Conservation (phyloP, 2,113 vertebrate species). For the Opisthocomus hoazin region DNA sequence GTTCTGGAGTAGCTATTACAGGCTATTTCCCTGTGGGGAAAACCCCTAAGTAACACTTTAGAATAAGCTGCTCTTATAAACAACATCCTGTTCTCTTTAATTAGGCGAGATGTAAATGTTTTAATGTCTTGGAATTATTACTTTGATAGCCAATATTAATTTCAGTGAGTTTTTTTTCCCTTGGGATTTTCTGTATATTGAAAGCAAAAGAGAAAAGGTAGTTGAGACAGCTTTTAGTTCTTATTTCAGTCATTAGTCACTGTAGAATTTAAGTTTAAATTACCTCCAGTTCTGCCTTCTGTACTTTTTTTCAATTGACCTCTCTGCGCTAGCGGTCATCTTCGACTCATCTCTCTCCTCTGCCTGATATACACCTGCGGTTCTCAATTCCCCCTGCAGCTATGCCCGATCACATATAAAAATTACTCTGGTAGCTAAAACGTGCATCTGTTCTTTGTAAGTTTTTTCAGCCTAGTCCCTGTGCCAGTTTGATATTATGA, state of each 20-base stretch:
- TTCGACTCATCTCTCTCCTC: conserved; percentile 16
- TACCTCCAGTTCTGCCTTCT: background rate
- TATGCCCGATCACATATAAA: background rate
- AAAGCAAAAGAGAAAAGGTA: background rate
- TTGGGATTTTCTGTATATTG: conserved; percentile 8
- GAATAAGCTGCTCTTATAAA: background rate
- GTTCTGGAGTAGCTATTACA: background rate
- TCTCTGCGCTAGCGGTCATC: conserved; percentile 9
- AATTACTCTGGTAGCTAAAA: background rate
- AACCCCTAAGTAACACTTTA: background rate
- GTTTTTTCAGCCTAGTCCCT: background rate
- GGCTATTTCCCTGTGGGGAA: background rate
- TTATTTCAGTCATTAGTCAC: conserved; percentile 2
- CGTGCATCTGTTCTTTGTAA: background rate
- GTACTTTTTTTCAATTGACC: conserved; percentile 19
- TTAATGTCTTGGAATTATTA: background rate
- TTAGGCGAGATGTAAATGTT: background rate
- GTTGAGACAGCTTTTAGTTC: background rate
- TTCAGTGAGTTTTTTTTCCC: background rate
- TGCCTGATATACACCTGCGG: conserved; percentile 3
- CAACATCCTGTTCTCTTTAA: background rate
- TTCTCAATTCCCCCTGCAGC: conserved; percentile 31
- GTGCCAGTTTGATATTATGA: background rate
- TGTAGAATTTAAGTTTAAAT: conserved; percentile 32
- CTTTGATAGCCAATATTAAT: background rate